phyloP scores from a whole-genome alignment of 2,888 invertebrate species.

The Ischnura elegans region DNA sequence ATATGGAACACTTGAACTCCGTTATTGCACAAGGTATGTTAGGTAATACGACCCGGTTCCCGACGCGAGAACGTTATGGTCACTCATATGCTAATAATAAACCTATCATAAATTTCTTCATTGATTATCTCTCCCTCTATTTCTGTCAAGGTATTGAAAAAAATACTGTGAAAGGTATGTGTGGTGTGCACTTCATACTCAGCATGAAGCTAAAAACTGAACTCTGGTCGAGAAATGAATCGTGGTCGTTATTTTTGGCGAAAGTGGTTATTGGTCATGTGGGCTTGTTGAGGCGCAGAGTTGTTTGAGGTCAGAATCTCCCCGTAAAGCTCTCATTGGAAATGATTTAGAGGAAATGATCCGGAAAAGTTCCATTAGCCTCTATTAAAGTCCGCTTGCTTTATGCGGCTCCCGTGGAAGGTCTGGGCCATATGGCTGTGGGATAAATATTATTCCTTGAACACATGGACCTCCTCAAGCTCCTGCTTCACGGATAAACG shows the following conservation, averaged over 20 bases:
- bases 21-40: too few species aligned
- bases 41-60: too few species aligned
- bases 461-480: conserved; percentile 59
- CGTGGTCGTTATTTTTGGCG: conserved; percentile 15
- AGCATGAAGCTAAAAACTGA: neutral
- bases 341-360: conserved; percentile 60
- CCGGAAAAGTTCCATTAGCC: conserved; percentile 59
- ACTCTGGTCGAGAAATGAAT: conserved; percentile 1
- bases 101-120: too few species aligned
- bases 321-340: conserved; percentile 58
- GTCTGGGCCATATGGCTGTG: conserved; percentile 39
- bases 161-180: neutral
- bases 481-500: conserved; percentile 39
- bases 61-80: too few species aligned
- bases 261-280: neutral
- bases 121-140: too few species aligned
- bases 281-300: conserved; percentile 15
- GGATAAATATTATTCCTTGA: conserved; percentile 62
- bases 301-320: conserved; percentile 40
- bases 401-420: conserved; percentile 39
- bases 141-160: too few species aligned
- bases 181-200: neutral
- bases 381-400: conserved; percentile 48
- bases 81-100: too few species aligned
- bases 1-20: too few species aligned